Percentiles rank a stretch among this genome's conserved stretches.
phyloP scores from a whole-genome alignment of 2,113 vertebrate genomes.

The Corythaeola cristata region DNA sequence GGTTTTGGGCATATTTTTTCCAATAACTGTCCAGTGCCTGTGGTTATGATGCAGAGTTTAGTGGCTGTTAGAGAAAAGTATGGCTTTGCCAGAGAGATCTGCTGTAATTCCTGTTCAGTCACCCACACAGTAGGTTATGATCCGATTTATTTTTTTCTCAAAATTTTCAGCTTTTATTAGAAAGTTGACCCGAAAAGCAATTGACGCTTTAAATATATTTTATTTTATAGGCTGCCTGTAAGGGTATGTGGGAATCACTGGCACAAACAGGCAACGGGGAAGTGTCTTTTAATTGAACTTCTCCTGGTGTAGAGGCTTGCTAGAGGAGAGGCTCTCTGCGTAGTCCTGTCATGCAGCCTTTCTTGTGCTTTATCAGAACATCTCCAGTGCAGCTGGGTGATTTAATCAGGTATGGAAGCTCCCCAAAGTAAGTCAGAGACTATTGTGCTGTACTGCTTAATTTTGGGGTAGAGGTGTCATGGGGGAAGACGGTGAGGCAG shows the following conservation, averaged over 20 bases:
- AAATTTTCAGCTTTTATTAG: not conserved
- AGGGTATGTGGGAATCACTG: not conserved
- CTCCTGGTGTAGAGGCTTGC: not conserved
- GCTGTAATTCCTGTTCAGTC: not conserved
- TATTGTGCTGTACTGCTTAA: accelerated
- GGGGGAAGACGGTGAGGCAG: not conserved
- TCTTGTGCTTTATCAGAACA: not conserved
- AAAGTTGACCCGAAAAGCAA: not conserved
- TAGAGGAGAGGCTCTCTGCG: not conserved
- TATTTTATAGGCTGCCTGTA: not conserved
- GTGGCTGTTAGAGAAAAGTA: not conserved
- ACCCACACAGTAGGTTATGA: not conserved
- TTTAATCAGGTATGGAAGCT: not conserved
- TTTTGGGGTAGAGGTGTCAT: not conserved
- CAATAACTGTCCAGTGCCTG: not conserved
- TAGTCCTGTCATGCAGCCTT: not conserved
- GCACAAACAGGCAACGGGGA: not conserved
- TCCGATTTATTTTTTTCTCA: not conserved
- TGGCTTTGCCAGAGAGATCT: not conserved
- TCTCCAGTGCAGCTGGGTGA: not conserved
- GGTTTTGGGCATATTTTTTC: not conserved
- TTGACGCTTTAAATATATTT: not conserved
- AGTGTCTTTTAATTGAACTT: not conserved
- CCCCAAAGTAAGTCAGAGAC: not conserved
- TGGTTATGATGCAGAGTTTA: not conserved